Conservation (phyloP, 2,797 vertebrate genomes). For the Decapterus maruadsi region DNA sequence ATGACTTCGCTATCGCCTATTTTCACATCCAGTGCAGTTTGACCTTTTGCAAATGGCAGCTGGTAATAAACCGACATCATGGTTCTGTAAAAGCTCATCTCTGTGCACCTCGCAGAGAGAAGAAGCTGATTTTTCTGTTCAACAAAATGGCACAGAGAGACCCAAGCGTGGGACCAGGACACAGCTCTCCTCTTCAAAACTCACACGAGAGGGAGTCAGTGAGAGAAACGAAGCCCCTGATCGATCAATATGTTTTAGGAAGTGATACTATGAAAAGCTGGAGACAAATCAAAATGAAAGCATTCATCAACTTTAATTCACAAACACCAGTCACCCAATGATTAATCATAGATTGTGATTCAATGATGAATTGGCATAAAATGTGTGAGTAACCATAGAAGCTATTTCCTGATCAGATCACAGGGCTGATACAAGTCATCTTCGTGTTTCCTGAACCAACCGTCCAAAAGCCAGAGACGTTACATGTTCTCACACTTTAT, state of each 20-base stretch:
- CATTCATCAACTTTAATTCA: background rate
- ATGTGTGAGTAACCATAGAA: background rate
- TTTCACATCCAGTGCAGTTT: conserved; percentile 44
- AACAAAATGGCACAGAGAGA: conserved; percentile 43
- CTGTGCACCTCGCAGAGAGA: conserved; percentile 50
- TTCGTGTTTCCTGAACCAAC: background rate
- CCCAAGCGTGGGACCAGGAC: conserved; percentile 43
- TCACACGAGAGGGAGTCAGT: background rate
- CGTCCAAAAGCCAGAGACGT: background rate
- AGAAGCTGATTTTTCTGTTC: conserved; percentile 13
- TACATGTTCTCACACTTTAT: background rate
- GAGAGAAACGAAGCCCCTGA: background rate
- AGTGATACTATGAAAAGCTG: background rate
- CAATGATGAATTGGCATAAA: conserved; percentile 15
- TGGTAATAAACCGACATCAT: conserved; percentile 41
- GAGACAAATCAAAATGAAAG: background rate
- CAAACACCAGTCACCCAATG: background rate
- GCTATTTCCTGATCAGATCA: background rate
- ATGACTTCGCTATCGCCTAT: conserved; percentile 35
- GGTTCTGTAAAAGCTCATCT: conserved; percentile 28
- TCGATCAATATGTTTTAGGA: background rate
- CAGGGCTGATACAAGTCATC: background rate
- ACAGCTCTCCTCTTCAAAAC: conserved; percentile 41
- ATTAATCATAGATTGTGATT: conserved; percentile 2
- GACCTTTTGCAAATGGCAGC: conserved; percentile 61